These are phyloP conservation scores for Mustela nigripes DNA, from an alignment of 2,113 vertebrate genomes.

Conservation along the genomic window DNA sequence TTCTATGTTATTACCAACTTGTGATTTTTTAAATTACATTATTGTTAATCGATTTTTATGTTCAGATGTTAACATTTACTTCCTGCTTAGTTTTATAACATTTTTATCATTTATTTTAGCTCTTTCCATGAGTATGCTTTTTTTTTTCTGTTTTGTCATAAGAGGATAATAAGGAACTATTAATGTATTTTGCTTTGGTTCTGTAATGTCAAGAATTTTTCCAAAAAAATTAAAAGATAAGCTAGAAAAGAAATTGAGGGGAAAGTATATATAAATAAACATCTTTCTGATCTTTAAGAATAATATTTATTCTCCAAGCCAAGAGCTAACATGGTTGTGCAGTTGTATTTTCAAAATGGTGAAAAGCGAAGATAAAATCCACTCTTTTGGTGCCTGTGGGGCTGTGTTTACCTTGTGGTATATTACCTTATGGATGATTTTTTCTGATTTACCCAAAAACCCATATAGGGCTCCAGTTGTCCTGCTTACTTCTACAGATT, in stretches of 20 bases:
- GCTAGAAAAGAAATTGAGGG: constrained; percentile 78
- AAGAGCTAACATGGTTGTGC: neutral
- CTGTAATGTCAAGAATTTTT: constrained; percentile 91
- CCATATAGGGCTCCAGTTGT: neutral
- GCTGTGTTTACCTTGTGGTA: neutral
- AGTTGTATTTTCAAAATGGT: neutral
- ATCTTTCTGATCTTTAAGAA: neutral
- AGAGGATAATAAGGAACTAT: constrained; percentile 87
- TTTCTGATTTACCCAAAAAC: neutral
- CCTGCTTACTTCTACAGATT: neutral
- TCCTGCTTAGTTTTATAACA: constrained; percentile 88
- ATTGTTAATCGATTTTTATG: constrained; percentile 88
- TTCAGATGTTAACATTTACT: constrained; percentile 83
- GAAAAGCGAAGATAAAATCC: neutral
- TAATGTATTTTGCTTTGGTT: constrained; percentile 90
- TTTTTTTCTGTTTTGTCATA: constrained; percentile 77
- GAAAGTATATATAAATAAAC: neutral
- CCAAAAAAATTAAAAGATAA: constrained; percentile 85
- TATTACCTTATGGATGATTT: neutral
- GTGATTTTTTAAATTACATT: constrained; percentile 82
- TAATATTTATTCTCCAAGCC: neutral
- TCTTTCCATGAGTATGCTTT: neutral
- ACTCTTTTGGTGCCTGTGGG: neutral
- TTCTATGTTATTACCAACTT: constrained; percentile 86
- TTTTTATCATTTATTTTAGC: constrained; percentile 76